Evolutionary conservation across 2,113 vertebrate genomes (phyloP).

Genomic region (Lipophrys pholis): DNA sequence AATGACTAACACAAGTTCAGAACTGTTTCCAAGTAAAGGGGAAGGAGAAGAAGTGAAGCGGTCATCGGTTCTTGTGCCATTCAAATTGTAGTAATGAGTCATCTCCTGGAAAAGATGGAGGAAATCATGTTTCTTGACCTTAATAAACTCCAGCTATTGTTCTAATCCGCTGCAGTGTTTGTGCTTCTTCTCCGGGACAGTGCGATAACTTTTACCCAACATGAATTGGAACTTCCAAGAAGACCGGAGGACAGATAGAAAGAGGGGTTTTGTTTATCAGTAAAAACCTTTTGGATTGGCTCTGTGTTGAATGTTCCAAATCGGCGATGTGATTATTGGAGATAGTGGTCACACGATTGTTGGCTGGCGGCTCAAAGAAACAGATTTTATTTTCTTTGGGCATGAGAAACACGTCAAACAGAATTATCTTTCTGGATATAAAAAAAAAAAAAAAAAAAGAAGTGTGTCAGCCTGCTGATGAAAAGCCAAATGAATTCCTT

Average conservation of each 20-base stretch:
- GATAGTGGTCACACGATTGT: slow-evolving; percentile 56
- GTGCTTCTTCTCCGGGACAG: slow-evolving; percentile 48
- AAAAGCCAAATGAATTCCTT: slow-evolving; percentile 23
- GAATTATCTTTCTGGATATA: slow-evolving; percentile 38
- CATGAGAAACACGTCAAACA: slow-evolving; percentile 61
- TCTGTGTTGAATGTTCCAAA: slow-evolving; percentile 32
- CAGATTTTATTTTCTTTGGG: slow-evolving; percentile 39
- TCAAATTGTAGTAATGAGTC: slow-evolving; percentile 51
- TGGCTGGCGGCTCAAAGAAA: slow-evolving; percentile 19
- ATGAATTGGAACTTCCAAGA: slow-evolving; percentile 39
- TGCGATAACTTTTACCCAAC: slow-evolving; percentile 34
- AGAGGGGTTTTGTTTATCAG: slow-evolving; percentile 50
- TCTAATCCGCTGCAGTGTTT: slow-evolving; percentile 20
- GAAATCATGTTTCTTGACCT: slow-evolving; percentile 50
- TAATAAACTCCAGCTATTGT: slow-evolving; percentile 51
- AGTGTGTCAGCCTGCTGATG: slow-evolving; percentile 23
- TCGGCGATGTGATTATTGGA: slow-evolving; percentile 50
- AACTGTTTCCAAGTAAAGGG: slow-evolving; percentile 18
- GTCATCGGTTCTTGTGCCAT: slow-evolving; percentile 19
- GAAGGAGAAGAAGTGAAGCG: slow-evolving; percentile 9
- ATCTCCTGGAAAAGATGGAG: slow-evolving; percentile 32
- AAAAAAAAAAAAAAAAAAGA: slow-evolving; percentile 45
- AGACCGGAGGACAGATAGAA: slow-evolving; percentile 1
- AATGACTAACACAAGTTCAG: slow-evolving; percentile 15
- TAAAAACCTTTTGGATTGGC: slow-evolving; percentile 45